Percentiles rank a stretch among this genome's conserved stretches.
Evolutionary conservation across 2,888 invertebrate genomes (phyloP).

Genomic region (Apamea crenata): DNA sequence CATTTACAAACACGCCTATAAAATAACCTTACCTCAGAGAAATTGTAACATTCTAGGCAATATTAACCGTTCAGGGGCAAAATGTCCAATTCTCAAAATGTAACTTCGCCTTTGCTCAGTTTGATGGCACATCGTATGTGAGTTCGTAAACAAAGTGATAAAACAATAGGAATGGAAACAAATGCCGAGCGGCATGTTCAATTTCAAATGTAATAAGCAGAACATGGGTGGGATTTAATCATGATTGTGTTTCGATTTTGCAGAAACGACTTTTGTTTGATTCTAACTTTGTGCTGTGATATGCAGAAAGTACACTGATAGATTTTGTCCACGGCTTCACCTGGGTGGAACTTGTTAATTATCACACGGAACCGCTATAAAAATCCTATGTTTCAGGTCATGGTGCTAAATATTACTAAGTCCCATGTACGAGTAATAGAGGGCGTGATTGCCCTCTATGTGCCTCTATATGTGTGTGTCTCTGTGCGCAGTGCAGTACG

Average conservation of each 20-base stretch:
- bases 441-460: not conserved
- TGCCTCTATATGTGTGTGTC: not conserved
- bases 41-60: slow-evolving; percentile 28
- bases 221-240: slow-evolving; percentile 53
- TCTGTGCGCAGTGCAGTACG: not conserved
- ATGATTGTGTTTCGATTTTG: slow-evolving; percentile 49
- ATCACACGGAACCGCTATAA: not conserved
- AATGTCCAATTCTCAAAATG: too few relatives aligned
- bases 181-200: slow-evolving; percentile 53
- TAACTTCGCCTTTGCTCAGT: slow-evolving; percentile 31
- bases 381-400: not conserved
- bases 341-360: not conserved
- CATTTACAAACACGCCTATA: slow-evolving; percentile 29
- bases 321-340: not conserved
- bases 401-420: not conserved
- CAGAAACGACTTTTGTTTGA: slow-evolving; percentile 25
- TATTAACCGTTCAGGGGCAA: too few relatives aligned
- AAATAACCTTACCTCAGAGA: slow-evolving; percentile 18
- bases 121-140: slow-evolving; percentile 39
- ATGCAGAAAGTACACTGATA: too few relatives aligned
- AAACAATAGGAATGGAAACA: slow-evolving; percentile 60
- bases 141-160: slow-evolving; percentile 63
- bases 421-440: not conserved
- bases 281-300: slow-evolving; percentile 11
- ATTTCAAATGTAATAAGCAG: slow-evolving; percentile 63